Evolutionary conservation across 2,888 invertebrate genomes (phyloP).

Genomic region (Molorchus minor): DNA sequence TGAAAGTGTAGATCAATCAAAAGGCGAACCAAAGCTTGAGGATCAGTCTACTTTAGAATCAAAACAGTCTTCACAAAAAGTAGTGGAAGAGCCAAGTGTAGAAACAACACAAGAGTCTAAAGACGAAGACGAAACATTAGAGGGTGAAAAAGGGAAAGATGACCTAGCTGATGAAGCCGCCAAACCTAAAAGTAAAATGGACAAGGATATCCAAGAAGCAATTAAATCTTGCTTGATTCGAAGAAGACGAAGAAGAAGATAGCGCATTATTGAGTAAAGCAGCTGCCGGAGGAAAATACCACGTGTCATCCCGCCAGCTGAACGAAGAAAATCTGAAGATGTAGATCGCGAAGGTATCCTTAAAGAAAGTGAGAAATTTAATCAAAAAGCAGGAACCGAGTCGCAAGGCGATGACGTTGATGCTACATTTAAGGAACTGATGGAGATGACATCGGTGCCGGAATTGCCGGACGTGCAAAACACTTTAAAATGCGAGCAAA

Average conservation of each 20-base stretch:
- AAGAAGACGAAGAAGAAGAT: constrained; percentile 77
- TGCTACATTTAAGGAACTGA: constrained; percentile 69
- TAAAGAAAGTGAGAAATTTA: constrained; percentile 35
- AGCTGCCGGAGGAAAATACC: constrained; percentile 72
- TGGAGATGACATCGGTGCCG: constrained; percentile 70
- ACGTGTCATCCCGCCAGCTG: constrained; percentile 64
- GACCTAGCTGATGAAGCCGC: constrained; percentile 52
- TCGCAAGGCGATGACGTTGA: constrained; percentile 51
- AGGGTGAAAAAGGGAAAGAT: constrained; percentile 48
- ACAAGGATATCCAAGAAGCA: constrained; percentile 54
- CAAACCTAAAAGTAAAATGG: constrained; percentile 21
- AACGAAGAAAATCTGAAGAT: constrained; percentile 57
- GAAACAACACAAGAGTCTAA: no score
- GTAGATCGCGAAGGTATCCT: constrained; percentile 32
- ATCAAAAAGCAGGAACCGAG: constrained; percentile 47
- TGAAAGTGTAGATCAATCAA: neutral
- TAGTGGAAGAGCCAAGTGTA: neutral
- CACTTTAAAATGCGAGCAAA: constrained; percentile 56
- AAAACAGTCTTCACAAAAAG: neutral
- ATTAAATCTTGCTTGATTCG: constrained; percentile 76
- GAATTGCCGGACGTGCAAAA: constrained; percentile 67
- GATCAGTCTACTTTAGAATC: neutral
- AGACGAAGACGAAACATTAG: constrained; percentile 38
- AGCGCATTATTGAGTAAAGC: constrained; percentile 63
- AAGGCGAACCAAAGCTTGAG: neutral